Evolutionary conservation across 2,888 invertebrate genomes (phyloP).

Genomic region (Sericinus montela): DNA sequence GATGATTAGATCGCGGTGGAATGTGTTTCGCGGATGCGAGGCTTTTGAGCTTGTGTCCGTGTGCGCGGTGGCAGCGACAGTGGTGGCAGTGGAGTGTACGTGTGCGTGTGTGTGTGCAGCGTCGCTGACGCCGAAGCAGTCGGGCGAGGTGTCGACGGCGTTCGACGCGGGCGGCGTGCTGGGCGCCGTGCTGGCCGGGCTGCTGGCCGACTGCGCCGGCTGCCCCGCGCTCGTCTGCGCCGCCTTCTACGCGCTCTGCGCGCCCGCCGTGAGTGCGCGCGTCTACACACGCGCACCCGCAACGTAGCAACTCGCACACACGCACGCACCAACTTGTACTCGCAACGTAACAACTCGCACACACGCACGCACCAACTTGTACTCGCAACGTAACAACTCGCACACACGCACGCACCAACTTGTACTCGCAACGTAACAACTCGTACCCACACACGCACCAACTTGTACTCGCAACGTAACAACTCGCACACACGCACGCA

Average conservation of each 20-base stretch:
- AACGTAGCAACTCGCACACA: background rate
- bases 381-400: too few species aligned
- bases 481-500: background rate
- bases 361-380: background rate
- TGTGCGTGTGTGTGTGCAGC: too few species aligned
- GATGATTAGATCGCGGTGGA: too few species aligned
- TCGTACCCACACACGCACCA: background rate
- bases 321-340: background rate
- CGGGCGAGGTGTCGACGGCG: slow-evolving; percentile 88
- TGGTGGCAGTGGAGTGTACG: too few species aligned
- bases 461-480: background rate
- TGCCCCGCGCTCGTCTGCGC: slow-evolving; percentile 94
- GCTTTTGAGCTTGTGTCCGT: too few species aligned
- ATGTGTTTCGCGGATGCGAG: too few species aligned
- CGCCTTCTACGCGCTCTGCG: slow-evolving; percentile 87
- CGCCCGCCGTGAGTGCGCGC: slow-evolving; percentile 88
- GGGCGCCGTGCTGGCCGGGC: slow-evolving; percentile 93
- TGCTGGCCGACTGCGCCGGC: slow-evolving; percentile 88
- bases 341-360: background rate
- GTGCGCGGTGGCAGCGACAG: too few species aligned
- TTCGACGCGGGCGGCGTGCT: slow-evolving; percentile 95
- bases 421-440: background rate
- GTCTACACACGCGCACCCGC: background rate
- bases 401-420: background rate
- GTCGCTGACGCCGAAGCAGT: slow-evolving; percentile 81